Conservation (phyloP, 2,113 vertebrate genomes). For the Perognathus longimembris region DNA sequence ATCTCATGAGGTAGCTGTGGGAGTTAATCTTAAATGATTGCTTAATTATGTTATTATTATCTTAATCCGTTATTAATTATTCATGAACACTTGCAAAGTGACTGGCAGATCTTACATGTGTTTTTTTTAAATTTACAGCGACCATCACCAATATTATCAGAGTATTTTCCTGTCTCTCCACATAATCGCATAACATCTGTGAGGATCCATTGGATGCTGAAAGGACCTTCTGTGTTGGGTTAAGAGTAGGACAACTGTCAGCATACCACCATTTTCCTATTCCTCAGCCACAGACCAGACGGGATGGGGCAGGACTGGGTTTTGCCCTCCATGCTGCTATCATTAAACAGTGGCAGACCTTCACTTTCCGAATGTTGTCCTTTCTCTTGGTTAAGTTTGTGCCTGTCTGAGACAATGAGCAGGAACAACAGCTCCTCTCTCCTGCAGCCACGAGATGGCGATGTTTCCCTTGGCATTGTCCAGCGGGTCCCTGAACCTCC, state of each 20-base stretch:
- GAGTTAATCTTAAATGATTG: background rate
- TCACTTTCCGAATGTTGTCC: background rate
- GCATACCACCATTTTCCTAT: background rate
- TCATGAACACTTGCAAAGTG: background rate
- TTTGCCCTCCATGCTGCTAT: background rate
- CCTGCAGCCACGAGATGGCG: conserved; percentile 85
- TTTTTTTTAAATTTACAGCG: background rate
- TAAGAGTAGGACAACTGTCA: background rate
- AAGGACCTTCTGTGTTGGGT: background rate
- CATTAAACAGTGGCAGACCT: background rate
- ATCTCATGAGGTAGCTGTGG: background rate
- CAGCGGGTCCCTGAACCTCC: fast-evolving
- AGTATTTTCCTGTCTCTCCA: background rate
- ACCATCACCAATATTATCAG: background rate
- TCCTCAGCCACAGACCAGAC: background rate
- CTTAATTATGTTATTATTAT: background rate
- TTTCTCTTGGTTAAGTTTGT: conserved; percentile 31
- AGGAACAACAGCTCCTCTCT: background rate
- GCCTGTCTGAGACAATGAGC: background rate
- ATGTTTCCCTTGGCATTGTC: conserved; percentile 82
- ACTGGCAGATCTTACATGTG: background rate
- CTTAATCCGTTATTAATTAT: conserved; percentile 4
- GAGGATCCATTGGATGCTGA: background rate
- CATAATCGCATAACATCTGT: background rate
- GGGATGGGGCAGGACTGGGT: background rate